Conservation (phyloP, 2,888 invertebrate species). For the Netelia melanura region DNA sequence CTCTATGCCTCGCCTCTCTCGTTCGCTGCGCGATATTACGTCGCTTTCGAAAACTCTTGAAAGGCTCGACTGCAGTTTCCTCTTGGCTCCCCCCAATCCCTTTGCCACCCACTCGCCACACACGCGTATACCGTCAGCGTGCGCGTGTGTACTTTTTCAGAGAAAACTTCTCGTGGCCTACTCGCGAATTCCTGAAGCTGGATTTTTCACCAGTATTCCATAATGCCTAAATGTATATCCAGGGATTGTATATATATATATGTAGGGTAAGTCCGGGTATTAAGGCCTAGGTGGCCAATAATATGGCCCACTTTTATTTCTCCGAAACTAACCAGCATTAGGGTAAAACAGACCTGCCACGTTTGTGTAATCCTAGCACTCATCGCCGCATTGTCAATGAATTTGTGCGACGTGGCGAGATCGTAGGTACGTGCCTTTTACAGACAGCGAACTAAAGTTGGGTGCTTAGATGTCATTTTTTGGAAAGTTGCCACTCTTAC, state of each 20-base stretch:
- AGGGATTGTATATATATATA: neutral
- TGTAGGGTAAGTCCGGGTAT: neutral
- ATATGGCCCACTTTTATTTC: too few relatives aligned
- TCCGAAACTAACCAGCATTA: too few relatives aligned
- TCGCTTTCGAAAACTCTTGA: slow-evolving; percentile 73
- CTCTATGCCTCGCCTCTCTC: slow-evolving; percentile 39
- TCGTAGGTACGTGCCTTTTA: too few relatives aligned
- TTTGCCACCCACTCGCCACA: neutral
- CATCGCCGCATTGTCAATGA: too few relatives aligned
- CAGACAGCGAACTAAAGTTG: too few relatives aligned
- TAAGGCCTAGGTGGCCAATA: too few relatives aligned
- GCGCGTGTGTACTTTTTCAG: slow-evolving; percentile 31
- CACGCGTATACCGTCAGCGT: neutral
- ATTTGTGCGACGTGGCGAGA: too few relatives aligned
- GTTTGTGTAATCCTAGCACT: too few relatives aligned
- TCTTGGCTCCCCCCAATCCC: slow-evolving; percentile 26
- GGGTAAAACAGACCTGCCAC: too few relatives aligned
- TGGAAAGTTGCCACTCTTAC: too few relatives aligned
- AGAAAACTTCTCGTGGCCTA: slow-evolving; percentile 41
- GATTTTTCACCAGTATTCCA: slow-evolving; percentile 2
- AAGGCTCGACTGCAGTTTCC: slow-evolving; percentile 64
- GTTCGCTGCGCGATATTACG: slow-evolving; percentile 73
- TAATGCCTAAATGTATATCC: neutral
- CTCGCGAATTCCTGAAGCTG: slow-evolving; percentile 41
- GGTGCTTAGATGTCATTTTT: too few relatives aligned